Percentiles rank a stretch among this genome's conserved stretches.
Evolutionary conservation across 2,797 vertebrate genomes (phyloP).

Genomic region (Botia kubotai): DNA sequence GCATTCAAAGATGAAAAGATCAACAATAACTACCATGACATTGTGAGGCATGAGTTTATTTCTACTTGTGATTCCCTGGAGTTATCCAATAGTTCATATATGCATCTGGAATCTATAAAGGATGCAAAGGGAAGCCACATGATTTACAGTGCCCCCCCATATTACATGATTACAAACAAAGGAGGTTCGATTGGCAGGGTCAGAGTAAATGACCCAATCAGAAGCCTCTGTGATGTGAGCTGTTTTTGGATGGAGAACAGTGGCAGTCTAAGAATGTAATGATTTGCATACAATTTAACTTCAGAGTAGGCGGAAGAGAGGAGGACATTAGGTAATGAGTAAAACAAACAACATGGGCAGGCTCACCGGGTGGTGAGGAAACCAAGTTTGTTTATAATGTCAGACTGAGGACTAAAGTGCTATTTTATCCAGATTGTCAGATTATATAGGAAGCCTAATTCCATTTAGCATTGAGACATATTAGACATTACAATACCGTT

Average conservation of each 20-base stretch:
- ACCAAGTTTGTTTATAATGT: conserved; percentile 72
- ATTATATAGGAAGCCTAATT: conserved; percentile 37
- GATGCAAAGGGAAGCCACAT: conserved; percentile 67
- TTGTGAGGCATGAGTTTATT: conserved; percentile 12
- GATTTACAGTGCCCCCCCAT: conserved; percentile 73
- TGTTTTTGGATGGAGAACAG: conserved; percentile 74
- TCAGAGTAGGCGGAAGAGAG: conserved; percentile 52
- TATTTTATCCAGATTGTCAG: conserved; percentile 62
- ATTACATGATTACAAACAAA: conserved; percentile 77
- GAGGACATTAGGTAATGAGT: conserved; percentile 70
- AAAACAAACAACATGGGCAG: conserved; percentile 73
- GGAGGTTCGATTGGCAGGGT: conserved; percentile 68
- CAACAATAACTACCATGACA: not conserved
- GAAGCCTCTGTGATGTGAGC: conserved; percentile 68
- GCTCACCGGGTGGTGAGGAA: conserved; percentile 64
- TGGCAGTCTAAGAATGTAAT: conserved; percentile 64
- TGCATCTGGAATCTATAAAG: conserved; percentile 77
- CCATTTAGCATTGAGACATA: not conserved
- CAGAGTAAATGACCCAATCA: conserved; percentile 74
- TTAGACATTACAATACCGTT: conserved; percentile 8
- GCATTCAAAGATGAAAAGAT: not conserved
- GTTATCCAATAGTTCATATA: conserved; percentile 50
- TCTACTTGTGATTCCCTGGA: conserved; percentile 9
- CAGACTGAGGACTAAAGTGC: conserved; percentile 59
- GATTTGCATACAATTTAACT: conserved; percentile 74